Evolutionary conservation across 92 coral and sea anemone genomes (phyloP), one percentile per base, ranked within the genome.

Genomic region (Umimayanthus chanpuru): DNA sequence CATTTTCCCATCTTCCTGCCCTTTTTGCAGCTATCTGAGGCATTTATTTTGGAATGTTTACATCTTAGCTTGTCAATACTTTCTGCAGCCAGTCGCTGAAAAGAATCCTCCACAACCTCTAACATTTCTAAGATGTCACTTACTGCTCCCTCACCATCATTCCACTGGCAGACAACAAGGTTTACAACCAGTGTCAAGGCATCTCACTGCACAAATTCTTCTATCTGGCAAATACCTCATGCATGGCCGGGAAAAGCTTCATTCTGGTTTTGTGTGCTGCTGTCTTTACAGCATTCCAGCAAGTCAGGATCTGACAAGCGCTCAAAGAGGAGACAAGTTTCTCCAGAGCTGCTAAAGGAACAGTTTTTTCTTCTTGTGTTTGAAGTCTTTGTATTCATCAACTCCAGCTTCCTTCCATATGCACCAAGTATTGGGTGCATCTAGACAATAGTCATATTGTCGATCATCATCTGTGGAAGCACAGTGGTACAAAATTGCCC

Each of bases 191-290:
- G 61, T 66, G 65, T 80, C 32, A 80, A 28, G 12, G 40, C 50
- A 18, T 4, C 55, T 36, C 32, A 40, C 9, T 56, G 58, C 32
- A 39, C 38, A 65, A 23, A 65, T 38, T 44, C 76, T 49, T 82
- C 86, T 75, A 65, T 82, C 43, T 44, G 56, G 56, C 55, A 39
- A 72, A 64, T 68, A 82, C 86, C 49, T 77, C 86, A 82, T 12
- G 76, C 26, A 73, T 61, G 73, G 53, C 86, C 86, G n/a, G 61
- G 86, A 77, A 82, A 61, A 29, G 86, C 73, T 47, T 82, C 86
- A 72, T 82, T 82, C 55, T 82, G 76, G 55, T 82, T 82, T 82
- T 67, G 77, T 26, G 86, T 82, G 16, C 58, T 58, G 23, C 86
- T 58, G 23, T 68, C 30, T 82, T 30, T 82, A 26, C 87, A 82